These are phyloP conservation scores for Synergus itoensis DNA, from an alignment of 2,888 invertebrate species.

Conservation along the genomic window DNA sequence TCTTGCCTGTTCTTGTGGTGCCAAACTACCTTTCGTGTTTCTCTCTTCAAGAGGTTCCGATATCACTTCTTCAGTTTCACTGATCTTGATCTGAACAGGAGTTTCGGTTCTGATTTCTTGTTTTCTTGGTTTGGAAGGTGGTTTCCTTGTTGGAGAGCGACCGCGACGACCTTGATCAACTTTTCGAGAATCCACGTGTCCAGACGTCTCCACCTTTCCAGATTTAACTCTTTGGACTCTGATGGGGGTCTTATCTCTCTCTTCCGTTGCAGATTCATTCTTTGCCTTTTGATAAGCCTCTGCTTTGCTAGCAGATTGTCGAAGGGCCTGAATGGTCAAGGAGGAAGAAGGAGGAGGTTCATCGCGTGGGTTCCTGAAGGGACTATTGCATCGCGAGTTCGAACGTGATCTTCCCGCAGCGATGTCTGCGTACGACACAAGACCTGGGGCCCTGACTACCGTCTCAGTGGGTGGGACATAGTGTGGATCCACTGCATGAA, in stretches of 20 bases:
- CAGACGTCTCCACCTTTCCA: slow-evolving; percentile 42
- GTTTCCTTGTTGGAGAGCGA: slow-evolving; percentile 79
- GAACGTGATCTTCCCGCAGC: slow-evolving; percentile 82
- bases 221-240: slow-evolving; percentile 43
- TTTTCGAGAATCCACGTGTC: slow-evolving; percentile 43
- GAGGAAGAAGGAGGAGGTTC: slow-evolving; percentile 59
- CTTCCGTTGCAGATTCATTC: background rate
- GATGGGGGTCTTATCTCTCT: background rate
- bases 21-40: slow-evolving; percentile 53
- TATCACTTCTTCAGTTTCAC: slow-evolving; percentile 45
- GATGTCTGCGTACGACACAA: slow-evolving; percentile 83
- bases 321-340: slow-evolving; percentile 56
- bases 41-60: slow-evolving; percentile 11
- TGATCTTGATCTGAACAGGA: slow-evolving; percentile 43
- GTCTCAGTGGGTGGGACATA: slow-evolving; percentile 80
- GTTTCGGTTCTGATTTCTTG: slow-evolving; percentile 47
- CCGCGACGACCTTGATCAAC: slow-evolving; percentile 76
- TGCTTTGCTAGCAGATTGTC: slow-evolving; percentile 61
- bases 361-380: slow-evolving; percentile 67
- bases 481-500: slow-evolving; percentile 89
- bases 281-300: background rate
- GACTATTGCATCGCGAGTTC: slow-evolving; percentile 72
- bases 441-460: slow-evolving; percentile 56
- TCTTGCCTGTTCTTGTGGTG: slow-evolving; percentile 70
- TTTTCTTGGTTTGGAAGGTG: slow-evolving; percentile 39